Evolutionary conservation across 2,797 vertebrate genomes (phyloP), one percentile per base, ranked within the genome.

Genomic region (Prionace glauca): DNA sequence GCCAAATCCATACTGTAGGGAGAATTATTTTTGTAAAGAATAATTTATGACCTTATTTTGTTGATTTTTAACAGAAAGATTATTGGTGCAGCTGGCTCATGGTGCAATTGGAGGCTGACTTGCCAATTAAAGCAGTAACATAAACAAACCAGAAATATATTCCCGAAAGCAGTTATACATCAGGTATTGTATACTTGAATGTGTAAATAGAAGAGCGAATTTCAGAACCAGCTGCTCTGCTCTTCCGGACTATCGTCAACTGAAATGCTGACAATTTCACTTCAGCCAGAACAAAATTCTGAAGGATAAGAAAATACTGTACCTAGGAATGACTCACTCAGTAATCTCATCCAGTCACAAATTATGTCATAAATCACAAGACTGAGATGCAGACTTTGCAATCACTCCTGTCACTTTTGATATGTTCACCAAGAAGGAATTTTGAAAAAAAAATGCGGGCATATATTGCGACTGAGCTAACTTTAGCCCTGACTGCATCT

Each of bases 21-120:
- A 69, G 20, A 92, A 92, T 92, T n/a, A 92, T 36, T 36, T 92
- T 92, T 92, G 65, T 22, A 67, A 69, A 24, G 24, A 67, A 69
- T 41, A 41, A 92, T 92, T 92, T 11, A 69, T 69, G 90, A 18
- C 60, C 29, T 91, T 65, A 91, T 65, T 91, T 62, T 41, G 62
- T 24, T 69, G 65, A 26, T 67, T 92, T 69, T 92, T 41, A 12
- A 69, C 41, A 92, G 90, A 41, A 41, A 92, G 90, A 20, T 92
- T 92, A 36, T 69, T 69, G 62, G 62, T 92, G 65, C 90, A 92
- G 90, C 90, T 92, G 90, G n/a, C n/a, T 41, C 20, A 36, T n/a
- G 36, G 62, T 22, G 90, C 67, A 92, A 92, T 41, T 22, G 36
- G 41, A 22, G 32, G 18, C 62, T 92, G 90, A 92, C 69, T 41